Base-by-base conservation (phyloP, 2,113 vertebrate species). In the Etheostoma cragini region DNA sequence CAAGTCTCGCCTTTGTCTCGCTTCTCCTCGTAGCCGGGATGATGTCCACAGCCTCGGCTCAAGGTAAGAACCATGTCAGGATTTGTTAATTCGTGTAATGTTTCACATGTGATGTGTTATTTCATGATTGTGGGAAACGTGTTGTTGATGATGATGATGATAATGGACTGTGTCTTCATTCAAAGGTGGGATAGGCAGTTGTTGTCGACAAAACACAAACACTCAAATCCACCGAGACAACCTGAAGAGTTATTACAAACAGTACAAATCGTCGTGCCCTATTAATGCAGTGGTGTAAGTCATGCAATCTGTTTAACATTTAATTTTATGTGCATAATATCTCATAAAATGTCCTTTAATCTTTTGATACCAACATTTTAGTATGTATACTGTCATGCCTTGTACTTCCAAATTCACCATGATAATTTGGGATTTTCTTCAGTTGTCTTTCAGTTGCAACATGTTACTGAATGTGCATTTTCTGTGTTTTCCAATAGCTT, bases 281-380 rank as follows among this genome's bases (percentile, higher is more conserved):
- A 4, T 91, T 3, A 0, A 56, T 0, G 93, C 82, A 68, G 91
- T 95, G 21, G 90, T 91, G 94, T 95, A 88, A 93, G 94, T 93
- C 11, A 49, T 12, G 10, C 38, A 24, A 3, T 49, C 12, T 8
- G n/a, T 52, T 42, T 47, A 19, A 4, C 17, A 1, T 54, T 49
- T 11, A 3, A 38, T 53, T 68, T 67, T 45, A n/a, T 57, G 19
- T 42, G 5, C 12, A 68, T 8, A 56, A 1, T 12, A 58, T 46
- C 4, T 76, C 15, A 58, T 52, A 1, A 14, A 4, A 3, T 54
- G 6, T n/a, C 4, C 1, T n/a, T n/a, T n/a, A n/a, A 26, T 46
- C 4, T 26, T 47, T 56, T 21, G 0, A 81, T n/a, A 42, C 6
- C 16, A 60, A 47, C 6, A 24, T 15, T 56, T 46, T 35, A n/a